Percentiles rank a stretch among this genome's conserved stretches.
Conservation (phyloP, 1,140 invertebrate species). For the Procambarus virginalis region DNA sequence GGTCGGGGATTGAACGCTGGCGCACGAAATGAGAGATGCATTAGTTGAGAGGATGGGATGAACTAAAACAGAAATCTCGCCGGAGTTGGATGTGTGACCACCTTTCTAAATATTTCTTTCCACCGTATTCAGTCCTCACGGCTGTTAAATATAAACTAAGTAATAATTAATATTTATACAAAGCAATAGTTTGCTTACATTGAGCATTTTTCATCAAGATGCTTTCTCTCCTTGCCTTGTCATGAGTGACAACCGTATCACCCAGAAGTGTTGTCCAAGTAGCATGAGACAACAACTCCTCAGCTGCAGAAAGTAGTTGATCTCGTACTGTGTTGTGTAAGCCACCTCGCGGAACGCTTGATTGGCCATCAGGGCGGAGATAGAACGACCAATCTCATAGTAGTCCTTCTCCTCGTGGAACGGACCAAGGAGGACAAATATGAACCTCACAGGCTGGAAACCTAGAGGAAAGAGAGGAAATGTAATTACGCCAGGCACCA, state of each 20-base stretch:
- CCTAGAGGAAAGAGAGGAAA: constrained; percentile 74
- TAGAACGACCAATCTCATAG: constrained; percentile 95
- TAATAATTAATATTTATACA: too few species aligned
- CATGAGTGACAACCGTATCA: constrained; percentile 84
- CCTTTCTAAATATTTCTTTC: too few species aligned
- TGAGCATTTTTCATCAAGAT: constrained; percentile 48
- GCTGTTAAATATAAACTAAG: too few species aligned
- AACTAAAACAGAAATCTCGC: too few species aligned
- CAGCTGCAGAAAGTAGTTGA: constrained; percentile 92
- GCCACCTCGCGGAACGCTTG: constrained; percentile 92
- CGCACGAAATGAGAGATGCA: too few species aligned
- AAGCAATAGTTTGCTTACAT: constrained; percentile 42
- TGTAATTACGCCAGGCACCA: neutral
- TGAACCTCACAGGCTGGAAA: constrained; percentile 92
- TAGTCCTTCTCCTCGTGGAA: constrained; percentile 88
- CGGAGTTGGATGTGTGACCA: too few species aligned
- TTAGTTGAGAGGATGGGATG: too few species aligned
- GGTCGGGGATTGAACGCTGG: too few species aligned
- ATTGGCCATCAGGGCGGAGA: constrained; percentile 97
- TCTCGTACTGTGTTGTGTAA: constrained; percentile 90
- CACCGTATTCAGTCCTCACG: too few species aligned
- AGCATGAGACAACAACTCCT: constrained; percentile 94
- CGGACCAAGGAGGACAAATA: constrained; percentile 94
- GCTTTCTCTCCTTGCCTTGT: constrained; percentile 71
- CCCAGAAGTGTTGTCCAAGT: constrained; percentile 95